Percentiles rank a stretch among this genome's conserved stretches.
phyloP scores from a whole-genome alignment of 2,113 vertebrate species.

The Scomber scombrus region DNA sequence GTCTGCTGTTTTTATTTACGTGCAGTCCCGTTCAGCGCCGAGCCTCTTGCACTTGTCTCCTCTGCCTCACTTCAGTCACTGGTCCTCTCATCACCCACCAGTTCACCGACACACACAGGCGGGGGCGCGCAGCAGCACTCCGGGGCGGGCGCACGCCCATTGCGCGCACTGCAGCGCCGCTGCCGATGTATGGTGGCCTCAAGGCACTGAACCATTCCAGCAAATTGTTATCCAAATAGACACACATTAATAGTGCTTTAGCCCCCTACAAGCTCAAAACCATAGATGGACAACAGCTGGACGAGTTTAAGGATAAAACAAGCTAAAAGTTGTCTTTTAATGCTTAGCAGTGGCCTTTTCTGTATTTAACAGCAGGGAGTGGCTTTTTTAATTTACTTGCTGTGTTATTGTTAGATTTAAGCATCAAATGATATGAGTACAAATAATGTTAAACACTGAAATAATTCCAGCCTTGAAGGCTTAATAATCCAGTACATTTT shows the following conservation, averaged over 20 bases:
- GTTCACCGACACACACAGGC: conserved; percentile 45
- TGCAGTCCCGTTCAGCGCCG: conserved; percentile 58
- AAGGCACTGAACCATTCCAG: conserved; percentile 42
- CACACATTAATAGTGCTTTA: conserved; percentile 25
- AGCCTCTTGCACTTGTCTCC: conserved; percentile 59
- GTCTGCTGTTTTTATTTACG: conserved; percentile 54
- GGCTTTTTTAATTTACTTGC: conserved; percentile 34
- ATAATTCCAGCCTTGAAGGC: conserved; percentile 10
- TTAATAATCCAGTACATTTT: conserved; percentile 25
- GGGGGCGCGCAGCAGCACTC: conserved; percentile 70
- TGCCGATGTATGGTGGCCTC: conserved; percentile 60
- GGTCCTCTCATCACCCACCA: conserved; percentile 68
- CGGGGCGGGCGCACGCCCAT: conserved; percentile 64
- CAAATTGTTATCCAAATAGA: conserved; percentile 50
- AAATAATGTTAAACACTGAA: conserved; percentile 13
- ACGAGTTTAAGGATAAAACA: conserved; percentile 22
- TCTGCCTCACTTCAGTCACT: conserved; percentile 51
- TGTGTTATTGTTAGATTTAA: conserved; percentile 11
- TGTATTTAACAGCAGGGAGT: conserved; percentile 59
- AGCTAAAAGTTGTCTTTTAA: conserved; percentile 52
- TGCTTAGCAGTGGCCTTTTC: neutral
- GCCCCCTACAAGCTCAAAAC: neutral
- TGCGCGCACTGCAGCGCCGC: conserved; percentile 75
- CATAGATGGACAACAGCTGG: conserved; percentile 72
- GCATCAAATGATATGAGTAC: neutral